These are phyloP conservation scores for Tauraco erythrolophus DNA, from an alignment of 2,113 vertebrate species.

Conservation along the genomic window DNA sequence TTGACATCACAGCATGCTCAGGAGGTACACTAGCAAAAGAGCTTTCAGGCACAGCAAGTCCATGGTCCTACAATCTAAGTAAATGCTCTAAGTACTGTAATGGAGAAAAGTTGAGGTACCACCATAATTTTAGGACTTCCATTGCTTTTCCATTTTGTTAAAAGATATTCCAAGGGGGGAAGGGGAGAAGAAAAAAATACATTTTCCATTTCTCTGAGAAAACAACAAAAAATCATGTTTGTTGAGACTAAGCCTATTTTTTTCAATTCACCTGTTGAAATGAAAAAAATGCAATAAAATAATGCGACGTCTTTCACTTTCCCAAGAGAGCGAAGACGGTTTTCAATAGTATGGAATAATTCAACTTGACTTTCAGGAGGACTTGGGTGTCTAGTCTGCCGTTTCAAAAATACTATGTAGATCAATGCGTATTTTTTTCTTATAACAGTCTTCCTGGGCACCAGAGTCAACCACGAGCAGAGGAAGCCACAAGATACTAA, in stretches of 20 bases:
- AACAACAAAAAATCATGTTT: background rate
- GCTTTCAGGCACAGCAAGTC: background rate
- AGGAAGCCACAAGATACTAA: background rate
- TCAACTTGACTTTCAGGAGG: background rate
- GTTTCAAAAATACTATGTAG: background rate
- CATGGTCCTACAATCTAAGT: background rate
- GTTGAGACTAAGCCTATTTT: background rate
- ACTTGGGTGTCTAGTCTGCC: background rate
- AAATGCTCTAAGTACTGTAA: background rate
- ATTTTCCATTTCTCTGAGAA: background rate
- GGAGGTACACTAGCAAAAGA: fast-evolving
- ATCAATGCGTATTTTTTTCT: background rate
- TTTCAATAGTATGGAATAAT: background rate
- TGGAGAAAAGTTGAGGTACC: background rate
- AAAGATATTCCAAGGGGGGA: background rate
- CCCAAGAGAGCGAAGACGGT: background rate
- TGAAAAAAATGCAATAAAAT: background rate
- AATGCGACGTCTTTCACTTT: background rate
- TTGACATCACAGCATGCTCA: background rate
- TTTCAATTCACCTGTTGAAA: background rate
- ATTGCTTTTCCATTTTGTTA: background rate
- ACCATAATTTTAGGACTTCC: background rate
- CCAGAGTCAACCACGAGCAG: background rate
- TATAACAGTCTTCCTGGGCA: background rate
- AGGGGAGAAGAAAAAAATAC: fast-evolving